Evolutionary conservation across 2,113 vertebrate genomes (phyloP), one percentile per base, ranked within the genome.

Genomic region (Catagonus wagneri): DNA sequence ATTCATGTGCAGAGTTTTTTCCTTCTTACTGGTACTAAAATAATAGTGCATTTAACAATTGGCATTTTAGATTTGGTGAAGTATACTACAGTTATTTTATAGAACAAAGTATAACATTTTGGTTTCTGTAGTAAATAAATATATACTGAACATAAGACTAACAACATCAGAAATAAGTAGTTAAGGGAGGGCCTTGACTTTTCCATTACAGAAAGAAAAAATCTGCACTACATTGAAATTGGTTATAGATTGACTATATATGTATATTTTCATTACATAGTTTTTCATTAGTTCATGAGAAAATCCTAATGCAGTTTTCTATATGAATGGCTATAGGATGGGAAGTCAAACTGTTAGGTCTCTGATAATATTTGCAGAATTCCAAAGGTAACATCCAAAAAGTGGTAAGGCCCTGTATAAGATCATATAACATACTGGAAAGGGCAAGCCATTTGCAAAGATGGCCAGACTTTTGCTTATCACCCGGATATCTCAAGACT

Each of bases 271-370:
- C 60, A 66, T 89, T 61, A 78, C 16, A 32, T 72, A 72, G 79
- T 13, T 92, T 93, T 95, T 94, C 61, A 89, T 27, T 50, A 65
- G 44, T 65, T 89, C 22, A 71, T 78, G 81, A 14, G 66, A 32
- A 79, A 85, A 90, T 89, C 79, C 44, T 69, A 90, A 88, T 63
- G 20, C 13, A 61, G 36, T 78, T 89, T 58, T 95, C 65, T 86
- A 50, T 74, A 83, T 76, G 39, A 74, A 87, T 88, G 39, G 11
- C 36, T 63, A 39, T 11, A 78, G n/a, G 52, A 71, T 63, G 23
- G 6, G 60, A 16, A 78, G 22, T 69, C 34, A 93, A 69, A 89
- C 50, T 74, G 4, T 65, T 80, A 16, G 34, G 29, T 89, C 34
- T 85, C 56, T 80, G 78, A 65, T 58, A 93, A 29, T 50, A 14